Evolutionary conservation across 2,888 invertebrate genomes (phyloP), one percentile per base, ranked within the genome.

Genomic region (Itoplectis maculator): DNA sequence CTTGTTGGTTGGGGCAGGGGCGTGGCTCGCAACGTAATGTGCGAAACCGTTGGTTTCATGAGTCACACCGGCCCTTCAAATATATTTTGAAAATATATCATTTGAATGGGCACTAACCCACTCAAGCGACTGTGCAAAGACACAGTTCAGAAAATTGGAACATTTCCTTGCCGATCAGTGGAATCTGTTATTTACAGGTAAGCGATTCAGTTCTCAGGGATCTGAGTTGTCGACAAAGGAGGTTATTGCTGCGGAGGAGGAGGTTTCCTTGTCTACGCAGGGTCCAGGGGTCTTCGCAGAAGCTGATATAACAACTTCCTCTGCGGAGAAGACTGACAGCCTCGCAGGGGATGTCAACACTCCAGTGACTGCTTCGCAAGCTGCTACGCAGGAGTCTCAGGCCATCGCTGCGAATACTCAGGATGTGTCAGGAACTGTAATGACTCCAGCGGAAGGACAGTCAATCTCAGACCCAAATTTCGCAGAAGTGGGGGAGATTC

Each of bases 51-150:
- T 65, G 42, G 45, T 65, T 45, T 65, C 11, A 40, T 2, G 13
- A 45, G 29, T 11, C 45, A 45, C 45, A 45, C 13, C 65, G 7
- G 5, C 13, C 7, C 20, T 13, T 9, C 23, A 20, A 42, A 42
- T 45, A 42, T 23, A 6, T 42, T 42, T 42, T 42, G 45, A 1
- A 4, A 11, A 4, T n/a, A 47, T n/a, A 29, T 45, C 29, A 45
- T 8, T 65, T 65, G n/a, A 47, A 11, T 47, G 66, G 42, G 66
- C 47, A n/a, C 29, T 47, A n/a, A 35, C 23, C 45, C 65, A 45
- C 2, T 65, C 65, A 65, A 8, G 35, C 15, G 15, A 5, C 29
- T n/a, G 45, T 13, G 66, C 23, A 18, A 6, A 13, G 29, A 29
- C 29, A 23, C 47, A 47, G 23, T 8, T 29, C 47, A 47, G 8